Percentiles rank a stretch among this genome's conserved stretches.
phyloP scores from a whole-genome alignment of 2,888 invertebrate genomes.

The Drosophila parthenogenetica region DNA sequence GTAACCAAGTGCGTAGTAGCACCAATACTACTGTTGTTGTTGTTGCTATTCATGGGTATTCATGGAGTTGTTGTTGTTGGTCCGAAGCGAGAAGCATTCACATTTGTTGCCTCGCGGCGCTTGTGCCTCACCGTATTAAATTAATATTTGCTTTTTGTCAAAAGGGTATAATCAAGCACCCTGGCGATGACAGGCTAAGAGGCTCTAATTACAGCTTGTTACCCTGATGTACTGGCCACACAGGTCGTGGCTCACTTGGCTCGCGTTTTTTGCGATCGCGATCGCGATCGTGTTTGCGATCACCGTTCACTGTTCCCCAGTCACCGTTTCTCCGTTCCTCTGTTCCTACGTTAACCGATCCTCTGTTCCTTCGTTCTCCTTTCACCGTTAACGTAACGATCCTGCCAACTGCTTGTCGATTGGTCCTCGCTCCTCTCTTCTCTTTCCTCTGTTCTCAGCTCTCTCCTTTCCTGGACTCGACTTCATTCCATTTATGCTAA shows the following conservation, averaged over 20 bases:
- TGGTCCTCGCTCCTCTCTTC: background rate
- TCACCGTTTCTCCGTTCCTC: constrained; percentile 34
- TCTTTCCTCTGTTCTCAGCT: constrained; percentile 6
- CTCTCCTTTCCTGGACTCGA: constrained; percentile 4
- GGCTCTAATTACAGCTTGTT: constrained; percentile 85
- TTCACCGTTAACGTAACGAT: constrained; percentile 20
- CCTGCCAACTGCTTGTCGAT: constrained; percentile 18
- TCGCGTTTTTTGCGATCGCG: constrained; percentile 27
- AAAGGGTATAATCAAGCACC: constrained; percentile 84
- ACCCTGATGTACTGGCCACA: constrained; percentile 79
- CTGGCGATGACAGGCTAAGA: constrained; percentile 85
- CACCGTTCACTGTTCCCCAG: background rate
- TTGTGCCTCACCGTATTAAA: constrained; percentile 79
- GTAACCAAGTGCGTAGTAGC: constrained; percentile 11
- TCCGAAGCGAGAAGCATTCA: constrained; percentile 19
- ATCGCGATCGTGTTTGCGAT: constrained; percentile 13
- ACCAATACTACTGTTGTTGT: background rate
- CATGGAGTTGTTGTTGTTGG: constrained; percentile 1
- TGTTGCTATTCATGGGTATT: background rate
- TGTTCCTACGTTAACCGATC: constrained; percentile 25
- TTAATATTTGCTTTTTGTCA: constrained; percentile 85
- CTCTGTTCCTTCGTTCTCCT: constrained; percentile 13
- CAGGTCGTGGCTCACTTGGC: constrained; percentile 76
- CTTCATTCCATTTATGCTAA: constrained; percentile 70
- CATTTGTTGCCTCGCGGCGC: constrained; percentile 63